Evolutionary conservation across 2,797 vertebrate genomes (phyloP), one percentile per base, ranked within the genome.

Genomic region (Hydrolagus colliei): DNA sequence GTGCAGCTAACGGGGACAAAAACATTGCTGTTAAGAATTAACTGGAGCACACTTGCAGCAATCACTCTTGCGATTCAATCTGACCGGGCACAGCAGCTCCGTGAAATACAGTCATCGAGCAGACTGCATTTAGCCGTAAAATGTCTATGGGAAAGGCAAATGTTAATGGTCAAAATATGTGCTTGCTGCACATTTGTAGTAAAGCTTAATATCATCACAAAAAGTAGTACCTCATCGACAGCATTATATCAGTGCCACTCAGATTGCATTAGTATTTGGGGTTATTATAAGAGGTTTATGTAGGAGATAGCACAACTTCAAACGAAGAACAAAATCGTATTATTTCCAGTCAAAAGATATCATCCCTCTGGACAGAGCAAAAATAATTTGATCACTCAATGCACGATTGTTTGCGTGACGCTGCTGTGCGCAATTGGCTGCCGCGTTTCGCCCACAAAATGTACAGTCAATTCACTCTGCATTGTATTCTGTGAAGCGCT

Each of bases 1-100:
- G 93, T 93, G 94, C 92, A 91, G 92, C 92, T 95, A 95, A 95
- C 94, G 94, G 93, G 93, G 93, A 92, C 93, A 95, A 94, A 94
- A 95, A 95, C 63, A 65, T 67, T 68, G 63, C 63, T 67, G 41
- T 82, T 67, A 67, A 82, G 63, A 82, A 68, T 82, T 80, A 35
- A 20, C 77, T 67, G 63, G 68, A 82, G 63, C 79, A 32, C 27
- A 67, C 27, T 41, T 82, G 62, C 65, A 82, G 63, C 62, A 82
- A 82, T 65, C 79, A 68, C 27, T 35, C 27, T 35, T 82, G 16
- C 79, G 14, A 80, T 27, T 80, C 77, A 79, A 63, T 65, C 77
- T 79, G 61, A 62, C 76, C 11, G 18, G 32, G 62, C 35, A 32
- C 27, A 35, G 63, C 13, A 20, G 62, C 8, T 82, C 79, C 10